Evolutionary conservation across 1,140 invertebrate genomes (phyloP).

Genomic region (Ylistrum balloti): DNA sequence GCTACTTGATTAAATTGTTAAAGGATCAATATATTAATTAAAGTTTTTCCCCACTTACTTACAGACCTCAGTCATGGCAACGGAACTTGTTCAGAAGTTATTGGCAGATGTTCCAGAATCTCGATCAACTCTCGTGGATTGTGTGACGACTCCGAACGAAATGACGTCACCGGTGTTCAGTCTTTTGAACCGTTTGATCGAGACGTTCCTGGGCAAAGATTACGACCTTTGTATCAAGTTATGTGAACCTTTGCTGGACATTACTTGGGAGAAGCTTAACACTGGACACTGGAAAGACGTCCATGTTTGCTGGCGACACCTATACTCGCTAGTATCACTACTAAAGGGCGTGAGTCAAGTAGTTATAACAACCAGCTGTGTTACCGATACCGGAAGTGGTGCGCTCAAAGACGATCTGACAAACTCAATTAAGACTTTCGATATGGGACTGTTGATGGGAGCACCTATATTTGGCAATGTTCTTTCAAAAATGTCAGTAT

Average conservation of each 20-base stretch:
- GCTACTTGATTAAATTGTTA: no score
- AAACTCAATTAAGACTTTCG: slow-evolving; percentile 88
- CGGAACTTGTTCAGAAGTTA: background rate
- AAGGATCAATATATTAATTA: no score
- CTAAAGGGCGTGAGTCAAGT: slow-evolving; percentile 80
- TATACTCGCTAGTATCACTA: slow-evolving; percentile 84
- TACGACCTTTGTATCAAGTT: background rate
- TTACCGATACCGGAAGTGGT: background rate
- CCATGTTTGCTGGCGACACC: slow-evolving; percentile 82
- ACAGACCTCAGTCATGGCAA: background rate
- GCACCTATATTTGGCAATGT: slow-evolving; percentile 85
- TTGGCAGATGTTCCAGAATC: background rate
- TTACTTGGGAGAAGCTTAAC: slow-evolving; percentile 91
- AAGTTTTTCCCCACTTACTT: background rate
- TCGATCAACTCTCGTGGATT: background rate
- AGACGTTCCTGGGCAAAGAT: background rate
- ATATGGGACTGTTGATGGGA: slow-evolving; percentile 92
- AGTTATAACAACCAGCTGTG: slow-evolving; percentile 50
- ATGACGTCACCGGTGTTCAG: background rate
- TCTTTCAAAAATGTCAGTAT: slow-evolving; percentile 78
- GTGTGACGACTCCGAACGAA: background rate
- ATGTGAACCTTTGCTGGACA: slow-evolving; percentile 85
- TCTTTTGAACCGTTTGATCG: background rate
- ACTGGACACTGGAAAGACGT: slow-evolving; percentile 93
- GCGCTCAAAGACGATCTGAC: slow-evolving; percentile 65